Base-by-base conservation (phyloP, 1,140 invertebrate genomes). In the Drosophila aff. region DNA sequence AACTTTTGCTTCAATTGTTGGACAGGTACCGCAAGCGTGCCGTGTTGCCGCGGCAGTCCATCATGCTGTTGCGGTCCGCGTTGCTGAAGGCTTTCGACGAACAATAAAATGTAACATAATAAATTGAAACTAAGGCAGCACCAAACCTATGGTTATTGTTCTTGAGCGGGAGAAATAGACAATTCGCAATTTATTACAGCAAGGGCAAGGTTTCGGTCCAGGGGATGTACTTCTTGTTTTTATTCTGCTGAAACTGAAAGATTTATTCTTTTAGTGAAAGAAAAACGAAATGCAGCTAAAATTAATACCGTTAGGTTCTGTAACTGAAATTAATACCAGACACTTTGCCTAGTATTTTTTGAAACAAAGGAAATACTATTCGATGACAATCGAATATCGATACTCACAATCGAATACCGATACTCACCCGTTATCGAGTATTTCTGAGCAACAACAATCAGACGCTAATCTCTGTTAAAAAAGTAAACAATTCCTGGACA, bases 1-100 rank as follows among this genome's bases (percentile, higher is more conserved):
- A 85, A 90, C 55, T 89, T 89, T 18, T 91, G 78, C 58, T 89
- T 43, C 28, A 90, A 90, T 9, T 91, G 62, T 53, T 90, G 82
- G 78, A 89, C 85, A 5, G 86, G 86, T 1, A 79, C 69, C 23
- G 26, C 69, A 1, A 46, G 49, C 8, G 43, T 53, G 8, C 62
- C 52, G 0, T 73, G 43, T 26, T 86, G 66, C 21, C 81, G 84
- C 0, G 65, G 68, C n/a, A 80, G 75, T 11, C 65, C 82, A 0
- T 26, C 65, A 6, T 64, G 66, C 11, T 75, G 75, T 31, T 85
- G 83, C 38, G 55, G 23, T 63, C 53, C 53, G 9, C 21, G 53
- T 5, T 57, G 53, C 53, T 57, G 21, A 57, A 40, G 53, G 21
- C 15, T 40, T 16, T 40, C 5, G 9, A 5, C 10, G 0, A 55